Conservation (phyloP, 2,113 vertebrate species). For the Ammodytes dubius region DNA sequence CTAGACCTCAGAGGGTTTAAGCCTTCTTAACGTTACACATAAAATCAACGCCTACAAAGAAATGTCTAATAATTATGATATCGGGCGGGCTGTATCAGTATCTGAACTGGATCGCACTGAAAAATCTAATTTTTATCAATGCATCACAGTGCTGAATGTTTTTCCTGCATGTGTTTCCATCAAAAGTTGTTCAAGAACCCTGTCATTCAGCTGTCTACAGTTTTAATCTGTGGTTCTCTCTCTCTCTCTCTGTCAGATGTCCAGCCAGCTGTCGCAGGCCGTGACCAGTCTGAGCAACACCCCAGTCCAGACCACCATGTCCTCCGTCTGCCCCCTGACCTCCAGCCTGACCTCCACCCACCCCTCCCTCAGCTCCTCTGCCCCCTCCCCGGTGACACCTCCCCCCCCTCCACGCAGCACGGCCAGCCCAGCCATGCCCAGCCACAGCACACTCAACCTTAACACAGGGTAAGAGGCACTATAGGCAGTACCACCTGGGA, state of each 20-base stretch:
- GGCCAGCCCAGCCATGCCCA: constrained; percentile 91
- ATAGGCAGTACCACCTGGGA: not conserved
- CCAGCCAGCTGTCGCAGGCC: constrained; percentile 88
- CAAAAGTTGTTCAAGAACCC: not conserved
- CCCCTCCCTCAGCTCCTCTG: constrained; percentile 84
- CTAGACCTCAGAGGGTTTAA: no score
- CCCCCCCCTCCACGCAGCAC: constrained; percentile 90
- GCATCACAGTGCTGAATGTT: not conserved
- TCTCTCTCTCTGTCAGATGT: constrained; percentile 76
- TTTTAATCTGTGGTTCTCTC: constrained; percentile 11
- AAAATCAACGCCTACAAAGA: no score
- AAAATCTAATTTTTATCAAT: no score
- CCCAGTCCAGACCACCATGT: constrained; percentile 91
- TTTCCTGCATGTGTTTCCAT: not conserved
- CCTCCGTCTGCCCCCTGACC: constrained; percentile 88
- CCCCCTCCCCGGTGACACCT: constrained; percentile 88
- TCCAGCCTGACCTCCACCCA: constrained; percentile 89
- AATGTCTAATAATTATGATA: no score
- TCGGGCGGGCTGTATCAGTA: no score
- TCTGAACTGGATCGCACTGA: no score
- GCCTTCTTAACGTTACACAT: no score
- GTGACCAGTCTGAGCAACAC: constrained; percentile 93
- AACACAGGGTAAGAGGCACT: constrained; percentile 88
- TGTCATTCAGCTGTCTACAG: not conserved
- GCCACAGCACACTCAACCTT: constrained; percentile 90